Conservation (phyloP, 2,113 vertebrate genomes). For the Spizaetus ornatus region DNA sequence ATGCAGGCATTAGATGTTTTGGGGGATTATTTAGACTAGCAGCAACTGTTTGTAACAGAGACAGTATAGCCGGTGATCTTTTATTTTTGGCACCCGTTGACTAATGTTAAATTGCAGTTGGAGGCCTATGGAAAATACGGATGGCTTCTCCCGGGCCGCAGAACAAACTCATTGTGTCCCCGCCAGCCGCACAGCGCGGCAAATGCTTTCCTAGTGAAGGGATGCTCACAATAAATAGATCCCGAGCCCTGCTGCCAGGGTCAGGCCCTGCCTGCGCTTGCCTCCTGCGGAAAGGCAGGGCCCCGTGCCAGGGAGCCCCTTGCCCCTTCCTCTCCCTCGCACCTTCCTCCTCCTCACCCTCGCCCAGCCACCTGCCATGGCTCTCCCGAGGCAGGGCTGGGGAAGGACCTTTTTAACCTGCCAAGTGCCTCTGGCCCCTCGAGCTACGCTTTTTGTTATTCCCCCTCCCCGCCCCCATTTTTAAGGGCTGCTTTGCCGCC, state of each 20-base stretch:
- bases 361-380: accelerated
- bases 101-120: constrained; percentile 12
- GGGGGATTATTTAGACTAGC: constrained; percentile 49
- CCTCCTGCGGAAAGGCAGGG: background rate
- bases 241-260: accelerated
- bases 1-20: constrained; percentile 8
- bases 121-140: constrained; percentile 43
- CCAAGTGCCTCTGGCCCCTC: background rate
- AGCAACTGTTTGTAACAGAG: constrained; percentile 56
- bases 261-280: background rate
- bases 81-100: constrained; percentile 49
- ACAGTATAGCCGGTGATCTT: constrained; percentile 30
- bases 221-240: constrained; percentile 45
- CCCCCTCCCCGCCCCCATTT: background rate
- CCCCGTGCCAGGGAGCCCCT: accelerated
- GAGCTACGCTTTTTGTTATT: background rate
- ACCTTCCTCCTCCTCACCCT: background rate
- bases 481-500: background rate
- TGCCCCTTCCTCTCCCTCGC: background rate
- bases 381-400: background rate
- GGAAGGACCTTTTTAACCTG: constrained; percentile 27
- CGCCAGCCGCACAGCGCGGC: background rate
- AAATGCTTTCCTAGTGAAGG: constrained; percentile 55
- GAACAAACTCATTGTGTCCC: constrained; percentile 39
- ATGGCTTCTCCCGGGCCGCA: background rate